Evolutionary conservation across 2,797 vertebrate genomes (phyloP), one percentile per base, ranked within the genome.

Genomic region (Eupleurogrammus muticus): DNA sequence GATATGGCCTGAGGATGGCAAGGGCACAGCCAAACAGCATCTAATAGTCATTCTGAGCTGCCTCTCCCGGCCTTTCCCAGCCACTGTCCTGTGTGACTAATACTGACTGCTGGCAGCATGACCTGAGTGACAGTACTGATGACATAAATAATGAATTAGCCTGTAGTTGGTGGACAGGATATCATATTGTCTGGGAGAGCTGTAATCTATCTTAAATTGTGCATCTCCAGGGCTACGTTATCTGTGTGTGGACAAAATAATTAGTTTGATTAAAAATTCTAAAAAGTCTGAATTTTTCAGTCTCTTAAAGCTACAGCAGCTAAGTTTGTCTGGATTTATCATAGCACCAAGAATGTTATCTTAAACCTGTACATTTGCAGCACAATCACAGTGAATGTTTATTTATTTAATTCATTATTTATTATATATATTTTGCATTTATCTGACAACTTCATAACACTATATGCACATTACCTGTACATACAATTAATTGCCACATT

Each of bases 1-100:
- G 72, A 48, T 57, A n/a, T 57, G 70, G 74, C 59, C 61, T 9
- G 16, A 28, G 49, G 51, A 72, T 10, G 47, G 69, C 64, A 74
- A 69, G 72, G 66, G 56, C 69, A 61, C 61, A 50, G 23, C 56
- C 52, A 40, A 62, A 46, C 17, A 64, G 17, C 49, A 48, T n/a
- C 5, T 19, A 48, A 60, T 48, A 24, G 32, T 58, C 23, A 47
- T 19, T 47, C 42, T 66, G 16, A 17, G 9, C 46, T 20, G 17
- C n/a, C 46, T 47, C n/a, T 20, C 24, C 38, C 34, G 28, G 47
- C 50, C 42, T 38, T 21, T 53, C 14, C 10, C 16, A 7, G 21
- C 36, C 4, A 32, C n/a, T 52, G 60, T 47, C 44, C 44, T 46
- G 44, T 47, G 17, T 47, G 44, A 47, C 44, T 11, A 19, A 10